These are phyloP conservation scores for Dascyllus trimaculatus DNA, from an alignment of 2,113 vertebrate species.

Conservation along the genomic window DNA sequence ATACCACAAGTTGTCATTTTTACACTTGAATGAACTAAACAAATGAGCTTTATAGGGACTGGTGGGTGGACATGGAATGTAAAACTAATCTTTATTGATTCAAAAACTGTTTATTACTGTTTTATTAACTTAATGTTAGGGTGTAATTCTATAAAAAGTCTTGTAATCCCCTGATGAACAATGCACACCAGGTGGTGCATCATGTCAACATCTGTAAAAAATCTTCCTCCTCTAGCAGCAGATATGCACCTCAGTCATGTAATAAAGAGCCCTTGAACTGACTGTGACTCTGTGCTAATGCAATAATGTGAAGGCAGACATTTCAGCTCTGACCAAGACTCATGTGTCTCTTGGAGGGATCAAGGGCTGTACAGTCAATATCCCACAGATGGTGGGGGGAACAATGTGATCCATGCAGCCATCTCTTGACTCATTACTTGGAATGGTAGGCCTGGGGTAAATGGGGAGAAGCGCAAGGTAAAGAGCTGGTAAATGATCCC, in stretches of 20 bases:
- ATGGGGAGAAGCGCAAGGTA: slow-evolving; percentile 64
- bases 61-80: not conserved
- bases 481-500: slow-evolving; percentile 70
- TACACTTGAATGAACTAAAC: no score
- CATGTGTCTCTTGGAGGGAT: slow-evolving; percentile 32
- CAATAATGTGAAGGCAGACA: slow-evolving; percentile 36
- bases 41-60: not conserved
- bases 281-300: slow-evolving; percentile 51
- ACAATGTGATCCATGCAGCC: slow-evolving; percentile 43
- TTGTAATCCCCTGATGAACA: not conserved
- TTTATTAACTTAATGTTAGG: no score
- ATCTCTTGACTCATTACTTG: slow-evolving; percentile 60
- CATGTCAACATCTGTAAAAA: slow-evolving; percentile 8
- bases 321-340: slow-evolving; percentile 55
- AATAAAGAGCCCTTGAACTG: slow-evolving; percentile 60
- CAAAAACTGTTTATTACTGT: no score
- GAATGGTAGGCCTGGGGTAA: slow-evolving; percentile 57
- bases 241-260: slow-evolving; percentile 9
- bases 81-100: not conserved
- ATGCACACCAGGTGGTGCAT: not conserved
- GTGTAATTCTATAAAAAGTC: no score
- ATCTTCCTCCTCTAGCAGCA: not conserved
- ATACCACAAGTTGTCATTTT: no score
- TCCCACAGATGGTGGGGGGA: slow-evolving; percentile 47
- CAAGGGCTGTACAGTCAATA: slow-evolving; percentile 49